These are phyloP conservation scores for Macaria notata DNA, from an alignment of 2,888 invertebrate species.

Conservation along the genomic window DNA sequence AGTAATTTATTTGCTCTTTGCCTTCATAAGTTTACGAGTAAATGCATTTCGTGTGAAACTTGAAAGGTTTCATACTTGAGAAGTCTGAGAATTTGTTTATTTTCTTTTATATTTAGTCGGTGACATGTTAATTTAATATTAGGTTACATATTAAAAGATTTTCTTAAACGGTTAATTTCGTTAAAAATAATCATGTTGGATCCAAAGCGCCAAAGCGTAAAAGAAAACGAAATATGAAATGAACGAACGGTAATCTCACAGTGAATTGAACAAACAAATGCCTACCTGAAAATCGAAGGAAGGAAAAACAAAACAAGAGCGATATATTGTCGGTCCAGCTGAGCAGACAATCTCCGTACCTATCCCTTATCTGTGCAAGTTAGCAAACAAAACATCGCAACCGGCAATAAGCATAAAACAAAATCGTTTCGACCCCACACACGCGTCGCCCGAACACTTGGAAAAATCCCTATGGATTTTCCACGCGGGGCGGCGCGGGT, in stretches of 20 bases:
- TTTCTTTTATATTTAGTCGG: not conserved
- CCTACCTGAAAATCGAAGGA: conserved; percentile 31
- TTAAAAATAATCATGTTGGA: too few relatives aligned
- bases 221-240: too few relatives aligned
- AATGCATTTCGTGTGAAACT: conserved; percentile 17
- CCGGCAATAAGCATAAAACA: conserved; percentile 81
- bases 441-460: conserved; percentile 79
- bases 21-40: conserved; percentile 18
- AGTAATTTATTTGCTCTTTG: conserved; percentile 22
- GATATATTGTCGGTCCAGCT: conserved; percentile 51
- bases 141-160: too few relatives aligned
- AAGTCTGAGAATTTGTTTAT: conserved; percentile 2
- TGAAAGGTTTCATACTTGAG: conserved; percentile 3
- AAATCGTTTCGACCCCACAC: conserved; percentile 81
- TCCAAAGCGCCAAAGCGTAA: too few relatives aligned
- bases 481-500: conserved; percentile 54
- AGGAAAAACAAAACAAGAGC: conserved; percentile 34
- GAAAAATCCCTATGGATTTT: conserved; percentile 83
- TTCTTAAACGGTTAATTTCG: too few relatives aligned
- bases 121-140: too few relatives aligned
- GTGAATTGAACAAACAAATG: conserved; percentile 32
- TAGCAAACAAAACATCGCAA: conserved; percentile 79
- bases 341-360: conserved; percentile 65
- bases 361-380: conserved; percentile 75
- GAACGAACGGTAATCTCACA: conserved; percentile 5